Percentiles rank a stretch among this genome's conserved stretches.
These are phyloP conservation scores for Monopterus albus DNA, from an alignment of 2,113 vertebrate species.

Conservation along the genomic window DNA sequence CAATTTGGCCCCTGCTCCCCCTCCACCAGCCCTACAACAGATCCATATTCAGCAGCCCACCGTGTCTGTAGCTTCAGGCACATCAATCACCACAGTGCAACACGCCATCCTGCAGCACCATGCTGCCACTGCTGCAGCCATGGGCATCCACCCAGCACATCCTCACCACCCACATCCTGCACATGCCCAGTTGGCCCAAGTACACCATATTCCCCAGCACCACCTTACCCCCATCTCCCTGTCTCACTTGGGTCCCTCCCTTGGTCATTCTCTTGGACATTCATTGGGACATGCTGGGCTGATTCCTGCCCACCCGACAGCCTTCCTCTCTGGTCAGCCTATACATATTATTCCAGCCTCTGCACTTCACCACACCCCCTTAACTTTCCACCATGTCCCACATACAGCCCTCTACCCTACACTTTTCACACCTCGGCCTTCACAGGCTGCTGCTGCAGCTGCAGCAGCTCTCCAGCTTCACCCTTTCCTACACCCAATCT, in stretches of 20 bases:
- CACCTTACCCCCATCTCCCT: conserved; percentile 95
- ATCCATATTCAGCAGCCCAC: conserved; percentile 97
- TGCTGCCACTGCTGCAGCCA: conserved; percentile 89
- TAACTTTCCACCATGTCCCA: conserved; percentile 94
- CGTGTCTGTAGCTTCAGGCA: conserved; percentile 86
- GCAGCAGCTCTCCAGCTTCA: conserved; percentile 95
- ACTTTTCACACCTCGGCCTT: conserved; percentile 88
- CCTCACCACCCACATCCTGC: conserved; percentile 90
- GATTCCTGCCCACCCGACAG: conserved; percentile 93
- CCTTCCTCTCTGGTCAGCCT: conserved; percentile 95
- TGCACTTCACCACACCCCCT: conserved; percentile 92
- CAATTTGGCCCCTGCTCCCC: conserved; percentile 76
- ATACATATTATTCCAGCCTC: conserved; percentile 98
- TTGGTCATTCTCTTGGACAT: conserved; percentile 86
- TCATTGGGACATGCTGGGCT: conserved; percentile 85
- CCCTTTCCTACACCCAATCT: conserved; percentile 96
- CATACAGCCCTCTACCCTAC: conserved; percentile 94
- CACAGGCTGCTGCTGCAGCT: conserved; percentile 85
- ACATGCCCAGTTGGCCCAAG: conserved; percentile 92
- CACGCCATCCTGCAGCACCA: conserved; percentile 97
- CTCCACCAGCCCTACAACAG: conserved; percentile 88
- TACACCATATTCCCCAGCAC: conserved; percentile 97
- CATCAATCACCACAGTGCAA: conserved; percentile 94
- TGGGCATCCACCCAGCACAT: conserved; percentile 90
- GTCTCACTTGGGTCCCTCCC: conserved; percentile 87